Conservation (phyloP, 2,113 vertebrate species). For the Nicator chloris region DNA sequence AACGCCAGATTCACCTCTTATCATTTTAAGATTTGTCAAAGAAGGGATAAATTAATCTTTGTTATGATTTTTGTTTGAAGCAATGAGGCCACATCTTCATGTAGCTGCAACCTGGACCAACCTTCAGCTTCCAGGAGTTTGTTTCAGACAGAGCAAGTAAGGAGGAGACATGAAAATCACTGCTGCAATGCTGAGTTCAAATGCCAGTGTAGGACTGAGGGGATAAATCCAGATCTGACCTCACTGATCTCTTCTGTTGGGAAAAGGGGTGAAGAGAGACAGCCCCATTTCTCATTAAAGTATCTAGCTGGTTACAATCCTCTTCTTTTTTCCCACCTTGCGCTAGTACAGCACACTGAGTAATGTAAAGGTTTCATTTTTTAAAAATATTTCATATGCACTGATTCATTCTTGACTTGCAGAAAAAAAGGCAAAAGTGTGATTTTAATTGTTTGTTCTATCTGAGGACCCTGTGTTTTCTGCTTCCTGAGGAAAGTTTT, state of each 20-base stretch:
- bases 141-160: background rate
- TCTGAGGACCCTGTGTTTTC: background rate
- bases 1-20: background rate
- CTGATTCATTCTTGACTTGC: background rate
- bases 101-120: background rate
- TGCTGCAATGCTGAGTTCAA: background rate
- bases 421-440: background rate
- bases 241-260: background rate
- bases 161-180: background rate
- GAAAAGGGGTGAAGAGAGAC: background rate
- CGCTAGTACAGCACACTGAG: background rate
- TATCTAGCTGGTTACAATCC: background rate
- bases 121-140: background rate
- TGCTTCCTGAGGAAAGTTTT: background rate
- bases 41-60: background rate
- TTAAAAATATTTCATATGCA: background rate
- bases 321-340: background rate
- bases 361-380: background rate
- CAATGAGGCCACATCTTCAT: background rate
- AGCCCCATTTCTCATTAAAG: background rate
- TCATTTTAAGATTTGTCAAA: background rate
- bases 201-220: background rate
- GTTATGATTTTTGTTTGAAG: background rate
- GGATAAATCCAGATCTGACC: background rate
- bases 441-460: background rate